These are phyloP conservation scores for Venustoraphidia nigricollis DNA, from an alignment of 2,888 invertebrate species.

Conservation along the genomic window DNA sequence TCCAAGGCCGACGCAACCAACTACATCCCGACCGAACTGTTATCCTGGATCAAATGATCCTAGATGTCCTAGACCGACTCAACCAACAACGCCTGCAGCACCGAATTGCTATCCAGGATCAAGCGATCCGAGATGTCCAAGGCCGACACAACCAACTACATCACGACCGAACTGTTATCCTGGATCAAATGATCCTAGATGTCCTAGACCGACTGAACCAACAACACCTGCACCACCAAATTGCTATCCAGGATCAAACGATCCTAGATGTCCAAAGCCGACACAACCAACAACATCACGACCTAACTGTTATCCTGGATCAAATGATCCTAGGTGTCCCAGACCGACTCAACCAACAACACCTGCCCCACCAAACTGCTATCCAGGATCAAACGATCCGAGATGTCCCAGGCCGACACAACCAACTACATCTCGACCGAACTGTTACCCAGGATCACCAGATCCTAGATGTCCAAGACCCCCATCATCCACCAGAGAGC, in stretches of 20 bases:
- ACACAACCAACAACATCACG: conserved; percentile 14
- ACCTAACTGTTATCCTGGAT: conserved; percentile 17
- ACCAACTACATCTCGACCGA: conserved; percentile 10
- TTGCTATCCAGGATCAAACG: conserved; percentile 19
- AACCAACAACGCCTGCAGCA: conserved; percentile 8
- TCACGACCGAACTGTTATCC: conserved; percentile 18
- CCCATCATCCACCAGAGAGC: conserved; percentile 7
- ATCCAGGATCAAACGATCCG: conserved; percentile 19
- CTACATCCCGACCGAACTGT: conserved; percentile 15
- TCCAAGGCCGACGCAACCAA: conserved; percentile 13
- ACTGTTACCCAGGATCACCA: conserved; percentile 19
- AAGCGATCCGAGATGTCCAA: conserved; percentile 17
- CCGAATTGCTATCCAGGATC: conserved; percentile 17
- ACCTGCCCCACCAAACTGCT: conserved; percentile 11
- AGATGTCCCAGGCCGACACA: conserved; percentile 17
- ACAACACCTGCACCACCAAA: conserved; percentile 17
- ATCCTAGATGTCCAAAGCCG: conserved; percentile 16
- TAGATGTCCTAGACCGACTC: conserved; percentile 15
- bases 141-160: conserved; percentile 14
- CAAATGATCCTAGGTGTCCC: conserved; percentile 18
- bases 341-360: conserved; percentile 10
- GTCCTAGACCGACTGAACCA: conserved; percentile 20
- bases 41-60: conserved; percentile 19
- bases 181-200: conserved; percentile 19
- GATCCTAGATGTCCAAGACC: conserved; percentile 21